Percentiles rank a stretch among this genome's conserved stretches.
phyloP scores from a whole-genome alignment of 2,113 vertebrate species.

The Dicentrarchus labrax region DNA sequence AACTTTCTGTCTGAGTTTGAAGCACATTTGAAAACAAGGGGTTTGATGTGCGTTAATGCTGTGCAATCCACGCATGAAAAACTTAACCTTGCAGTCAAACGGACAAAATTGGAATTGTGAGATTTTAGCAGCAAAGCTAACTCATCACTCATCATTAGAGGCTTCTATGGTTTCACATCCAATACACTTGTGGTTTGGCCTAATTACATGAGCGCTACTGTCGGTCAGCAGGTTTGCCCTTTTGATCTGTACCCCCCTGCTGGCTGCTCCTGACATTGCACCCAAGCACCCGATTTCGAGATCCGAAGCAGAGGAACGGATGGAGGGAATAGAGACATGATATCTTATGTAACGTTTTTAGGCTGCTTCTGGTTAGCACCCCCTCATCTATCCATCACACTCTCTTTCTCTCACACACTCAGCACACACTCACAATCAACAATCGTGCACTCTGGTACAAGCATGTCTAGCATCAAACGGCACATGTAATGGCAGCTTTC shows the following conservation, averaged over 20 bases:
- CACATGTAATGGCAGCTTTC: slow-evolving; percentile 67
- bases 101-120: slow-evolving; percentile 16
- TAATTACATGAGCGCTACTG: slow-evolving; percentile 50
- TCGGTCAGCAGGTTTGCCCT: slow-evolving; percentile 51
- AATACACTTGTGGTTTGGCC: slow-evolving; percentile 24
- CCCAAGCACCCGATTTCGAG: slow-evolving; percentile 23
- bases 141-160: slow-evolving; percentile 34
- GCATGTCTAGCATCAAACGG: slow-evolving; percentile 57
- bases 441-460: slow-evolving; percentile 28
- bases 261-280: slow-evolving; percentile 50
- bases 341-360: slow-evolving; percentile 60
- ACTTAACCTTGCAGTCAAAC: slow-evolving; percentile 25
- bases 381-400: slow-evolving; percentile 51
- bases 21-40: slow-evolving; percentile 19
- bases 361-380: slow-evolving; percentile 42
- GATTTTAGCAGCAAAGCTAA: slow-evolving; percentile 23
- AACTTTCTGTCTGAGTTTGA: slow-evolving; percentile 33
- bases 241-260: slow-evolving; percentile 51
- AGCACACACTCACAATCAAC: slow-evolving; percentile 6
- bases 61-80: slow-evolving; percentile 22
- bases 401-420: not conserved
- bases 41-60: slow-evolving; percentile 27
- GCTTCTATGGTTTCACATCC: slow-evolving; percentile 9
- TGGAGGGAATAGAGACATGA: slow-evolving; percentile 25
- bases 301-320: slow-evolving; percentile 37